phyloP scores from a whole-genome alignment of 2,113 vertebrate genomes.

The Dipodomys stephensi region DNA sequence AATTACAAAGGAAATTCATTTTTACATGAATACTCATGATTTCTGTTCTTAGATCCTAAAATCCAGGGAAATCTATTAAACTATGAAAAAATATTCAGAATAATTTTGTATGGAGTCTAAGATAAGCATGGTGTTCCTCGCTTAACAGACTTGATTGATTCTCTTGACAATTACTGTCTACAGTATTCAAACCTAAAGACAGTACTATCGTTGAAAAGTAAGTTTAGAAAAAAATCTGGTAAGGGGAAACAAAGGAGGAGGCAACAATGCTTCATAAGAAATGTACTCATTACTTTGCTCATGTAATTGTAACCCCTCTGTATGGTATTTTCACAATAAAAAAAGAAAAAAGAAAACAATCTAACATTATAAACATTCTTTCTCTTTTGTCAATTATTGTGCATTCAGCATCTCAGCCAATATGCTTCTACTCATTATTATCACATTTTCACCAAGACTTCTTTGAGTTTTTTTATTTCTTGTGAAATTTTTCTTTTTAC shows the following conservation, averaged over 20 bases:
- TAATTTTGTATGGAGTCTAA: not conserved
- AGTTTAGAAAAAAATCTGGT: not conserved
- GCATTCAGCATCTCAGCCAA: not conserved
- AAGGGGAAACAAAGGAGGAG: no score
- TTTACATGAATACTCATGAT: not conserved
- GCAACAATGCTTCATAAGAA: no score
- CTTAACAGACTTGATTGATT: not conserved
- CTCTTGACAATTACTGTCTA: not conserved
- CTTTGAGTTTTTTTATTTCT: slow-evolving; percentile 27
- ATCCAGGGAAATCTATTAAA: not conserved
- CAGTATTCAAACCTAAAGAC: slow-evolving; percentile 6
- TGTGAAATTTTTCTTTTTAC: not conserved
- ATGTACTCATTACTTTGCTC: no score
- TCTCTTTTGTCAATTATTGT: not conserved
- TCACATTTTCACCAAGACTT: not conserved
- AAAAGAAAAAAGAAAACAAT: no score
- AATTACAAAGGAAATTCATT: not conserved
- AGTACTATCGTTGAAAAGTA: not conserved
- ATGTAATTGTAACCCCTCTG: no score
- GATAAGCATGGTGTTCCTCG: not conserved
- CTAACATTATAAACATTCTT: not conserved
- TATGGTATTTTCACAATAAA: no score
- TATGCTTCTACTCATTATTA: slow-evolving; percentile 16
- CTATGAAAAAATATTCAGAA: not conserved
- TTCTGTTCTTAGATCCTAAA: not conserved